phyloP scores from a whole-genome alignment of 1,140 invertebrate genomes.

The Eufriesea mexicana region DNA sequence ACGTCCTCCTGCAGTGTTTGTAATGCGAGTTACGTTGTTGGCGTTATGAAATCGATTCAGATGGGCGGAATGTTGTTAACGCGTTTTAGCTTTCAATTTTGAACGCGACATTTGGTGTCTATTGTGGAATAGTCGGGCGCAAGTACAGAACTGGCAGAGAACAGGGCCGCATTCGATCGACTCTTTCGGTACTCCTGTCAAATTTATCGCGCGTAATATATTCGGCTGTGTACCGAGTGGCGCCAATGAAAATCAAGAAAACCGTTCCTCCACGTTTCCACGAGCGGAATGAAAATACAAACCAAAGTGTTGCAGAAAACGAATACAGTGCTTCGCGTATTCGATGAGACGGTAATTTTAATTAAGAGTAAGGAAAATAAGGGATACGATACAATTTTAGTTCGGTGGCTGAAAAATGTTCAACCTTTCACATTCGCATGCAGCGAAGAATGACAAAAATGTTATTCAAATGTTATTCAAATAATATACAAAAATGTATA shows the following conservation, averaged over 20 bases:
- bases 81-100: constrained; percentile 56
- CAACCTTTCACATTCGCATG: no score
- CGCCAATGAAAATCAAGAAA: neutral
- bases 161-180: constrained; percentile 24
- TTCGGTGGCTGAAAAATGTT: no score
- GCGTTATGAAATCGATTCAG: constrained; percentile 48
- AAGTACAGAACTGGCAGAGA: constrained; percentile 17
- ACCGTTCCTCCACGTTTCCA: neutral
- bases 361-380: no score
- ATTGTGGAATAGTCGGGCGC: constrained; percentile 46
- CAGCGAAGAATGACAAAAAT: no score
- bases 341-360: no score
- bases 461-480: no score
- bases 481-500: no score
- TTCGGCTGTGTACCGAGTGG: neutral
- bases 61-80: constrained; percentile 53
- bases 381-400: no score
- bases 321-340: no score
- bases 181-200: constrained; percentile 36
- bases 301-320: no score
- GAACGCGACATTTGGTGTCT: constrained; percentile 53
- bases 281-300: no score
- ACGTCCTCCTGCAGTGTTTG: constrained; percentile 38
- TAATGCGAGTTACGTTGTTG: constrained; percentile 39
- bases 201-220: constrained; percentile 44